A percentile compares a stretch with the other conserved stretches of the same genome.
Conservation (phyloP, 2,888 invertebrate genomes). For the Tridacna gigas region DNA sequence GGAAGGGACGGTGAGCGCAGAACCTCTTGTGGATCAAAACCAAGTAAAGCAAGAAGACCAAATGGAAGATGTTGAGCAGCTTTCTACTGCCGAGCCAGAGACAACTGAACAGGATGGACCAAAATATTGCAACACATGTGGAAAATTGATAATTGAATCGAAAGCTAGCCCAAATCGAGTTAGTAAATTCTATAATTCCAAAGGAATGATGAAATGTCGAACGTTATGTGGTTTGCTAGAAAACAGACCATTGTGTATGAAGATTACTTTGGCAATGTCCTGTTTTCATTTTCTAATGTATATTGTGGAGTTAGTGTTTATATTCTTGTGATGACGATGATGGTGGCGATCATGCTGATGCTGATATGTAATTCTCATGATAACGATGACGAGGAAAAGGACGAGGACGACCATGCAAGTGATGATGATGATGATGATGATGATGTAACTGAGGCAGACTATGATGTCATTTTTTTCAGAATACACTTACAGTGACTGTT, state of each 20-base stretch:
- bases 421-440: too few relatives aligned
- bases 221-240: conserved; percentile 20
- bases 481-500: too few relatives aligned
- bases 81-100: neutral
- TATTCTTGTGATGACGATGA: conserved; percentile 18
- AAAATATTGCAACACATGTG: conserved; percentile 6
- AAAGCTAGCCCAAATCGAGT: neutral
- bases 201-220: conserved; percentile 11
- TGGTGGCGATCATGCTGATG: too few relatives aligned
- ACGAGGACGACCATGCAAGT: too few relatives aligned
- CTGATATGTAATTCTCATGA: too few relatives aligned
- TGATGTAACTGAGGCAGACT: too few relatives aligned
- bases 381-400: too few relatives aligned
- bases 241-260: conserved; percentile 44
- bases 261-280: conserved; percentile 37
- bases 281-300: conserved; percentile 49
- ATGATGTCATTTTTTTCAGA: too few relatives aligned
- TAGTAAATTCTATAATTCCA: conserved; percentile 3
- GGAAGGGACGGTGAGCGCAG: neutral
- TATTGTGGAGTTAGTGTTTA: conserved; percentile 47
- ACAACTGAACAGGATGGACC: neutral
- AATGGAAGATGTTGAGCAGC: neutral
- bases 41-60: neutral
- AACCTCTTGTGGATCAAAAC: neutral
- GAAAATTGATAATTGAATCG: neutral